Base-by-base conservation (phyloP, 2,888 invertebrate genomes). In the Dioctria rufipes region DNA sequence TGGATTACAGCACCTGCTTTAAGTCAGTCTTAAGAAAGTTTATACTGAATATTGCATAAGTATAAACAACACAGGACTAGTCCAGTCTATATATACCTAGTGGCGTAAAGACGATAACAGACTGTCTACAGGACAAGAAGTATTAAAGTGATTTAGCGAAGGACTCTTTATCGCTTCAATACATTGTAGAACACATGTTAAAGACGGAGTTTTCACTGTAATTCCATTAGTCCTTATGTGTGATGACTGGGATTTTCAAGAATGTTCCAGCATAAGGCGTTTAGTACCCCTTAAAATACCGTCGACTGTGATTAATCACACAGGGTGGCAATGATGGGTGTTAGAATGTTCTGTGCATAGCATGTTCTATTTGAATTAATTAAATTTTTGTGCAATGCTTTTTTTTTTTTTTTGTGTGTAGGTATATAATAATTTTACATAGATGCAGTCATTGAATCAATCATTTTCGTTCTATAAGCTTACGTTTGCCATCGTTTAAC, bases 141-240 rank as follows among this genome's bases (percentile, higher is more conserved):
- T 77, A 77, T 77, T 77, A 77, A 77, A 77, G 77, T 77, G 77
- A 77, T 63, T 77, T 77, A 63, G 49, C 63, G 46, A 63, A 63
- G 63, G 77, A 77, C 63, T 77, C 77, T 58, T 77, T 77, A 77
- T 77, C 77, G 77, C 63, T 37, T 37, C 37, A 49, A 40, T 25
- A 25, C 46, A 37, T 63, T 4, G 6, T 77, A 63, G 60, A 77
- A 77, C 77, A 77, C 63, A 49, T 77, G 77, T 77, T 77, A 63
- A 77, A 77, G 77, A 77, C 11, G 61, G 61, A 61, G 46, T 43
- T 63, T 63, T 77, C 77, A 37, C 63, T 77, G 77, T 77, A 77
- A 77, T 77, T 77, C 77, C 77, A 77, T 77, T 77, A 77, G 77
- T 77, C 77, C 63, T 77, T 77, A 77, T 77, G 63, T 77, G 77